Evolutionary conservation across 37 sponge, comb jelly and placozoan genomes (phyloP).

Genomic region (Spongilla lacustris): DNA sequence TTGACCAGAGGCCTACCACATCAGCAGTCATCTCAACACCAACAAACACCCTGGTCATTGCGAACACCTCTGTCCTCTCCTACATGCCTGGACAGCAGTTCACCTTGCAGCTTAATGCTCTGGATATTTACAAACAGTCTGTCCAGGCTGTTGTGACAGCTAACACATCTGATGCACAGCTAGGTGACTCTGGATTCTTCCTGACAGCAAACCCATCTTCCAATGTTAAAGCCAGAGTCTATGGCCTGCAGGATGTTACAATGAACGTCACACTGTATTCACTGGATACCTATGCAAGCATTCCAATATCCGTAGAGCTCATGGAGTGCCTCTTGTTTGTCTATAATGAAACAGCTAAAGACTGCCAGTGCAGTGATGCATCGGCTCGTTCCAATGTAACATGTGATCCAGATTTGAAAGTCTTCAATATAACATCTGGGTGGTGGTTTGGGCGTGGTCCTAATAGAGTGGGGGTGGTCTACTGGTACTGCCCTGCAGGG

Average conservation of each 20-base stretch:
- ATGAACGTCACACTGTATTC: conserved; percentile 9
- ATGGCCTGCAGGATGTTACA: not conserved
- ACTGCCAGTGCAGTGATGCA: not conserved
- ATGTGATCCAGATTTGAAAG: not conserved
- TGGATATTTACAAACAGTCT: conserved; percentile 21
- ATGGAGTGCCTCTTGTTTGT: conserved; percentile 24
- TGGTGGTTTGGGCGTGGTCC: conserved; percentile 45
- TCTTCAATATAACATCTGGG: not conserved
- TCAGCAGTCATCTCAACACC: conserved; percentile 5
- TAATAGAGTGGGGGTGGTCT: not conserved
- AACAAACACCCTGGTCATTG: not conserved
- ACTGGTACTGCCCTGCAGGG: conserved; percentile 2
- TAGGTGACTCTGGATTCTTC: conserved; percentile 34
- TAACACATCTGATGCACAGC: not conserved
- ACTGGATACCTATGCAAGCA: conserved; percentile 3
- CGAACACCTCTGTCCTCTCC: not conserved
- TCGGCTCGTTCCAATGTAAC: not conserved
- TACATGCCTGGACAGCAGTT: conserved; percentile 27
- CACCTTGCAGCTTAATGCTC: not conserved
- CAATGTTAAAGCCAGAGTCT: not conserved
- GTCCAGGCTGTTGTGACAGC: not conserved
- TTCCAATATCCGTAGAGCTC: conserved; percentile 5
- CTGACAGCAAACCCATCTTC: not conserved
- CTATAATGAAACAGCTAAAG: not conserved
- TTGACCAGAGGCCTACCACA: not conserved